Evolutionary conservation across 2,888 invertebrate species (phyloP), one percentile per base, ranked within the genome.

Genomic region (Ennomos fuscantarius): DNA sequence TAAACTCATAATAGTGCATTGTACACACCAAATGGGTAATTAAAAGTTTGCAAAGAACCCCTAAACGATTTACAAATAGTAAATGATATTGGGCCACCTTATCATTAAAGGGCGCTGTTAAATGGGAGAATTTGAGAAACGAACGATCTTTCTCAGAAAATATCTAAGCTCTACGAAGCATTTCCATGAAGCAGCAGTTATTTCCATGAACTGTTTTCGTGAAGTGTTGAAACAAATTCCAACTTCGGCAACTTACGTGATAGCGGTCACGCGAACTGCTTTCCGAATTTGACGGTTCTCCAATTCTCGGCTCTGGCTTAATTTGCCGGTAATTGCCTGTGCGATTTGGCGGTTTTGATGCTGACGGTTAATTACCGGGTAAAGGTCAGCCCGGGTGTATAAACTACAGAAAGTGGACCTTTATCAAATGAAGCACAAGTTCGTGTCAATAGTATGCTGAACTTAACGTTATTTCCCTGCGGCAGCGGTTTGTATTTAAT

Each of bases 241-340:
- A 56, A 50, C 47, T 56, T 40, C n/a, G 15, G 8, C 13, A 37
- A 47, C 50, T 43, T 78, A 79, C 80, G 79, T 81, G 78, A 78
- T 75, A 73, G 73, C 43, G 66, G 78, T 74, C 84, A 84, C 83
- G 84, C 84, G 76, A 86, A 66, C 64, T 66, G 76, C 66, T 74
- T 72, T 68, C 64, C 69, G 74, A 74, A 78, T 69, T 72, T 73
- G 79, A 78, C 78, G 76, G 74, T 74, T 80, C 79, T 76, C 68
- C 67, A 78, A 82, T 81, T 68, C 72, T 69, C 67, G 78, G 82
- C 80, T 68, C 72, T 69, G 69, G 66, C 74, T 79, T 78, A 76
- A 79, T 79, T 79, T 72, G 72, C 63, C 59, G 62, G 72, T 75
- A 75, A 79, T 79, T 76, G 60, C 56, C 57, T 52, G 41, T 62